Evolutionary conservation across 2,113 vertebrate species (phyloP).

Genomic region (Gymnorhina tibicen): DNA sequence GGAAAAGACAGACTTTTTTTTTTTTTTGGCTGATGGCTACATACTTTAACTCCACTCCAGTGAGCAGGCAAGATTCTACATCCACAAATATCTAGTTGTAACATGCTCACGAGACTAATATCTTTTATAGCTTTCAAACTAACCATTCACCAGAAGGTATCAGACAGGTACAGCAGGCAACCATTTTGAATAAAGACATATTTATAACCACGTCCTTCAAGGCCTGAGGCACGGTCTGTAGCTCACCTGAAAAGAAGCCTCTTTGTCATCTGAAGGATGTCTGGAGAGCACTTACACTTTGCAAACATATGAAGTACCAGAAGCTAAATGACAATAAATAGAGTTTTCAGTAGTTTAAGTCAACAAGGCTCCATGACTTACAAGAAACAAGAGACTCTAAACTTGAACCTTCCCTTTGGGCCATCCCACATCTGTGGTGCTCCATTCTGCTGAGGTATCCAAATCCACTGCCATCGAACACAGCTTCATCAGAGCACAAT

Average conservation of each 20-base stretch:
- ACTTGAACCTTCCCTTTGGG: background rate
- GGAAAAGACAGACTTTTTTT: background rate
- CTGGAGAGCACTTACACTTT: background rate
- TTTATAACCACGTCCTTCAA: background rate
- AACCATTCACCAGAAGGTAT: background rate
- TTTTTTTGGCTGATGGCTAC: background rate
- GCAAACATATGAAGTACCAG: rapidly evolving
- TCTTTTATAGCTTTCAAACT: background rate
- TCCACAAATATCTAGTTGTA: constrained; percentile 2
- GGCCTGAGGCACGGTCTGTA: background rate
- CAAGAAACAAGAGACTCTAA: background rate
- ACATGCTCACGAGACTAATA: background rate
- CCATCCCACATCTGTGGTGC: rapidly evolving
- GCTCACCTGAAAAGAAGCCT: background rate
- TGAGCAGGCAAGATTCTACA: constrained; percentile 2
- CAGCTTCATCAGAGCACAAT: background rate
- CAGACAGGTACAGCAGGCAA: background rate
- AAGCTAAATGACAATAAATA: background rate
- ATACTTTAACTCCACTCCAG: background rate
- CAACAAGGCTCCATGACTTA: background rate
- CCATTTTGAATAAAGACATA: background rate
- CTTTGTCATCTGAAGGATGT: background rate
- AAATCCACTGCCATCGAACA: rapidly evolving
- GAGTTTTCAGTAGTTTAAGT: background rate
- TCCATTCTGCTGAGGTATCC: rapidly evolving